A percentile compares a stretch with the other conserved stretches of the same genome.
Evolutionary conservation across 2,888 invertebrate genomes (phyloP).

Genomic region (Cecidostiba fungosa): DNA sequence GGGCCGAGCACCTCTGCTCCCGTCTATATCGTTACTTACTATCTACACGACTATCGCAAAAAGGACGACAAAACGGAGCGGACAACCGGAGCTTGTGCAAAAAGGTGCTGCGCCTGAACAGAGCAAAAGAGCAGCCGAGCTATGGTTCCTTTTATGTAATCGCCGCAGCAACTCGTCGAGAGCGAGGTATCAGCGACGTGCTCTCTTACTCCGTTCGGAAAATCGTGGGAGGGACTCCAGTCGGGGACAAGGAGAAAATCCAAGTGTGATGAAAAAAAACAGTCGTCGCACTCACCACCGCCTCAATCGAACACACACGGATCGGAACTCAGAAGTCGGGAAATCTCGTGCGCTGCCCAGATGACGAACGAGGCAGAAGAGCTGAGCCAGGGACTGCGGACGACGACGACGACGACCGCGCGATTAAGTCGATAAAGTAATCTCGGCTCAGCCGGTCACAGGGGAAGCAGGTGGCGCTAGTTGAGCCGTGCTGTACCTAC

Average conservation of each 20-base stretch:
- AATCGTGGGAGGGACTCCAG: neutral
- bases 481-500: too few relatives aligned
- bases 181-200: neutral
- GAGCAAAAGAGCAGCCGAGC: conserved; percentile 24
- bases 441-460: neutral
- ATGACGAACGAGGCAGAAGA: conserved; percentile 45
- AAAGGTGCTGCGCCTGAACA: neutral
- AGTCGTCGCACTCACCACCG: conserved; percentile 49
- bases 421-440: conserved; percentile 44
- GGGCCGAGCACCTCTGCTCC: neutral
- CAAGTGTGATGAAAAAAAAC: conserved; percentile 9
- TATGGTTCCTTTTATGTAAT: conserved; percentile 71
- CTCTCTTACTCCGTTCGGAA: neutral
- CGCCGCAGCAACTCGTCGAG: conserved; percentile 53
- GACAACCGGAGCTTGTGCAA: neutral
- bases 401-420: conserved; percentile 29
- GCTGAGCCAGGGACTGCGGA: conserved; percentile 2
- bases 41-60: neutral
- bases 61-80: neutral
- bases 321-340: conserved; percentile 17
- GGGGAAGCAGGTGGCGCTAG: conserved; percentile 14
- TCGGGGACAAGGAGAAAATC: neutral
- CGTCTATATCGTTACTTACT: neutral
- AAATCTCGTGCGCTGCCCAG: conserved; percentile 42
- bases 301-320: conserved; percentile 34